Conservation (phyloP, 1,140 invertebrate genomes). For the Chlorops oryzae region DNA sequence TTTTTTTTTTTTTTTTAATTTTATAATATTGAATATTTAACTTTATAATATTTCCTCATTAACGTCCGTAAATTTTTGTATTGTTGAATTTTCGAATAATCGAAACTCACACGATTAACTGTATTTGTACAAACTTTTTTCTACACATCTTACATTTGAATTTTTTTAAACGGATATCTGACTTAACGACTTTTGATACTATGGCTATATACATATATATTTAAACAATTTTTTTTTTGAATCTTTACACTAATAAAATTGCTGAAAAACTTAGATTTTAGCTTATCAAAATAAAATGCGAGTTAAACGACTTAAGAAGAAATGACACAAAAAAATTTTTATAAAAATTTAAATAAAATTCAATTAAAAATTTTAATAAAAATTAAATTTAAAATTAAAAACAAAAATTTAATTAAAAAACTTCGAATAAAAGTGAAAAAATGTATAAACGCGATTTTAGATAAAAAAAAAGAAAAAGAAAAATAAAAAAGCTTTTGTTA, state of each 20-base stretch:
- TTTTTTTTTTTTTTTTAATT: background rate
- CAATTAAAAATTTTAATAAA: conserved; percentile 6
- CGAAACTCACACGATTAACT: too few relatives aligned
- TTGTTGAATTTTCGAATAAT: too few relatives aligned
- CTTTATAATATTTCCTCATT: background rate
- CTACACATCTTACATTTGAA: too few relatives aligned
- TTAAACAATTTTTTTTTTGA: conserved; percentile 4
- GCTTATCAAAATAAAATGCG: too few relatives aligned
- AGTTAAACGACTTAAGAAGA: too few relatives aligned
- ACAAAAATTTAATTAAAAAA: conserved; percentile 1
- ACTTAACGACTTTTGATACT: conserved; percentile 15
- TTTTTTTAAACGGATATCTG: conserved; percentile 8
- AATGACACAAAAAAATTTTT: too few relatives aligned
- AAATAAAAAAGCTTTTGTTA: too few relatives aligned
- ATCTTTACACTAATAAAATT: too few relatives aligned
- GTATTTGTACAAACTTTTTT: too few relatives aligned
- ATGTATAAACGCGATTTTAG: background rate
- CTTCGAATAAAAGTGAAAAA: conserved; percentile 7
- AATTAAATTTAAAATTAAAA: background rate
- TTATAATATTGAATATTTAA: background rate
- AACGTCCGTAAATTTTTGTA: background rate
- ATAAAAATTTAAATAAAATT: too few relatives aligned
- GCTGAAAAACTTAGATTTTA: too few relatives aligned
- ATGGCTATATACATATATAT: background rate
- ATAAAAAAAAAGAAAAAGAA: too few relatives aligned